Conservation (phyloP, 2,113 vertebrate species). For the Pandion haliaetus region DNA sequence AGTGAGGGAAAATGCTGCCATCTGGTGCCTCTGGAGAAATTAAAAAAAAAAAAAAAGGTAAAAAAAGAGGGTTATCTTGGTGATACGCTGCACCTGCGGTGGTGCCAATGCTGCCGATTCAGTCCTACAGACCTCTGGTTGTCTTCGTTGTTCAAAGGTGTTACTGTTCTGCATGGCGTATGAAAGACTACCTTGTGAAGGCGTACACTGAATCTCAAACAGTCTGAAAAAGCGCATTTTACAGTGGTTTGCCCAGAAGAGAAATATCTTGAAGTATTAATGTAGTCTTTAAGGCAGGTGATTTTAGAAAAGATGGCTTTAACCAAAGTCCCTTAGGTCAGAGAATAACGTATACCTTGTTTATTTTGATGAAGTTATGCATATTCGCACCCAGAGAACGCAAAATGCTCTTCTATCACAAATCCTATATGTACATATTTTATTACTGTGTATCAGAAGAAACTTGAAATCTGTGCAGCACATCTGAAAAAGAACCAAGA, state of each 20-base stretch:
- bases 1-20: constrained; percentile 56
- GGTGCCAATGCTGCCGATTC: not conserved
- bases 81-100: not conserved
- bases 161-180: not conserved
- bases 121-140: not conserved
- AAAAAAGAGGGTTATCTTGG: not conserved
- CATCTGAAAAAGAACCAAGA: not conserved
- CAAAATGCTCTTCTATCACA: not conserved
- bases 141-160: not conserved
- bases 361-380: not conserved
- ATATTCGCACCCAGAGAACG: not conserved
- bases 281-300: not conserved
- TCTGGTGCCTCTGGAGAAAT: constrained; percentile 36
- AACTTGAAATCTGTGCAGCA: not conserved
- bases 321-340: not conserved
- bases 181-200: not conserved
- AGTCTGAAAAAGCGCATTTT: not conserved
- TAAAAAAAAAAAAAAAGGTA: not conserved
- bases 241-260: not conserved
- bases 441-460: not conserved
- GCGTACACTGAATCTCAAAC: not conserved
- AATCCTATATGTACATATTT: not conserved
- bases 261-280: not conserved
- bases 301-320: not conserved
- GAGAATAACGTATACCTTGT: not conserved